Base-by-base conservation (phyloP, 2,797 vertebrate species). In the Siniperca obscura region DNA sequence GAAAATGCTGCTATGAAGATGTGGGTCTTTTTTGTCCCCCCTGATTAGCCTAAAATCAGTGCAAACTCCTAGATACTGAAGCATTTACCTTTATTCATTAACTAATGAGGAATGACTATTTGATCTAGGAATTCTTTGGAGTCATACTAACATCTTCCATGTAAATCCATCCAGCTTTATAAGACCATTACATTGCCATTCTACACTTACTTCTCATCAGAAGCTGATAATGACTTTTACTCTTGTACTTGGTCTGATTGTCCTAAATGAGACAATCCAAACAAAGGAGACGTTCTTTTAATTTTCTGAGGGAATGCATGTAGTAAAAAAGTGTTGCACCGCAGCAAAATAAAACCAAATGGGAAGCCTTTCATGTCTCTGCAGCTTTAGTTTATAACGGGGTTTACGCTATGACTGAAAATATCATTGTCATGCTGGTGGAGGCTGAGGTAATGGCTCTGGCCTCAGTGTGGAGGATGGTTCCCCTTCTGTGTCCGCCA, bases 381-480 rank as follows among this genome's bases (percentile, higher is more conserved):
- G 85, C 87, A 90, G 86, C 89, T 87, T 82, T 34, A 65, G 85
- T 92, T 94, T 94, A 92, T 91, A 86, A 91, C 77, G 42, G 88
- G 77, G 74, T 91, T 93, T 88, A 89, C 53, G n/a, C 86, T 81
- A 62, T 48, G 85, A 83, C 93, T 92, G 91, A 94, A 93, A 95
- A 94, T 93, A 89, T 90, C 92, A 93, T 90, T 94, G 93, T 91
- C 90, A 90, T 94, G 89, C 79, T 85, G 76, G 74, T 83, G 85
- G 84, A 75, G 76, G 82, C 90, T 96, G 93, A 95, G 91, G 90
- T 94, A 92, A 94, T 90, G 90, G 89, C 90, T 90, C 76, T 56
- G 71, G 64, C 69, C 65, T 78, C 59, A 62, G 83, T 57, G 60
- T 78, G 85, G 82, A 88, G 87, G 85, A 92, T 40, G 74, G 62